A percentile compares a stretch with the other conserved stretches of the same genome.
Evolutionary conservation across 2,797 vertebrate species (phyloP).

Genomic region (Danio jaintianensis): DNA sequence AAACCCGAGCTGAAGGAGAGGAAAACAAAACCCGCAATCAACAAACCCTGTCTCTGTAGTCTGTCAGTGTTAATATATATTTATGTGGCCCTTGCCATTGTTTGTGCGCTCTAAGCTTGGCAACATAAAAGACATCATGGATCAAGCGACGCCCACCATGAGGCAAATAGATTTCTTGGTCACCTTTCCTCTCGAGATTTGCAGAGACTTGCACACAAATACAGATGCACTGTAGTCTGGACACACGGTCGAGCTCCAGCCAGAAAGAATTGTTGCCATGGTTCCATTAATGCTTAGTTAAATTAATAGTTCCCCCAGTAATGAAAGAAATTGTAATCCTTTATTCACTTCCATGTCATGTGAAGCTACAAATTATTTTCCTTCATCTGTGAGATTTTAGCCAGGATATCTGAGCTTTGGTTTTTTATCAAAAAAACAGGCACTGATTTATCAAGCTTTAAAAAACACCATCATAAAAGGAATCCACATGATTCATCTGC

Average conservation of each 20-base stretch:
- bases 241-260: background rate
- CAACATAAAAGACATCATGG: slow-evolving; percentile 10
- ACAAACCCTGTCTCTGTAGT: slow-evolving; percentile 6
- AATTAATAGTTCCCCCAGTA: background rate
- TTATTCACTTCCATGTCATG: background rate
- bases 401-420: background rate
- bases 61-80: slow-evolving; percentile 13
- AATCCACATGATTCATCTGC: background rate
- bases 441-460: slow-evolving; percentile 14
- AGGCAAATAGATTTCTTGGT: slow-evolving; percentile 17
- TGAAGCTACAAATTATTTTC: background rate
- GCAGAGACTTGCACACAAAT: slow-evolving; percentile 16
- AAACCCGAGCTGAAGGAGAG: slow-evolving; percentile 1
- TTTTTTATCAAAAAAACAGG: background rate
- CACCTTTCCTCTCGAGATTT: background rate
- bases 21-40: background rate
- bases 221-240: background rate
- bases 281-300: slow-evolving; percentile 14
- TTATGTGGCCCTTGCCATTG: slow-evolving; percentile 8
- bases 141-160: slow-evolving; percentile 6
- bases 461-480: background rate
- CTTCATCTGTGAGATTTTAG: slow-evolving; percentile 5
- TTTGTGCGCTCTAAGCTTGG: slow-evolving; percentile 4
- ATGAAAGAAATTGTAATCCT: background rate
- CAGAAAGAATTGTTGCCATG: slow-evolving; percentile 33